These are phyloP conservation scores for Syrista parreyssii DNA, from an alignment of 2,888 invertebrate genomes.

Conservation along the genomic window DNA sequence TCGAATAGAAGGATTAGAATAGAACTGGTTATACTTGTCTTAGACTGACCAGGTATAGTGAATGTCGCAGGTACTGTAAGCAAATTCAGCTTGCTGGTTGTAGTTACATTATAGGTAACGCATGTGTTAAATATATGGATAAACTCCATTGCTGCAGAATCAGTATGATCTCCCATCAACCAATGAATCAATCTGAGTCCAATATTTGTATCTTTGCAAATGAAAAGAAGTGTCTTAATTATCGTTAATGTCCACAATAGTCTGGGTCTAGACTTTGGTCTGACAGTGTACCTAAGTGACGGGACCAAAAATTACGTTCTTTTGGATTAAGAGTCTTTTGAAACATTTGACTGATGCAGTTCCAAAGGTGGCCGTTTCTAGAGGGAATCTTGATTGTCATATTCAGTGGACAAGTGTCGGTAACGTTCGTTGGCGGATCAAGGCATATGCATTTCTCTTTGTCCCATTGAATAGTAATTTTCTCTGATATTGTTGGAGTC, in stretches of 20 bases:
- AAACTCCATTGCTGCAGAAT: conserved; percentile 44
- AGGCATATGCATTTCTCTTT: conserved; percentile 35
- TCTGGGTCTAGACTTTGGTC: background rate
- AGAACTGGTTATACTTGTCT: background rate
- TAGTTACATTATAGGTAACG: conserved; percentile 43
- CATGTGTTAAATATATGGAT: conserved; percentile 43
- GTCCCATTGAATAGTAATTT: conserved; percentile 15
- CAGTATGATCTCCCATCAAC: conserved; percentile 44
- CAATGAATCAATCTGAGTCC: conserved; percentile 52
- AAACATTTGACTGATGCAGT: conserved; percentile 48
- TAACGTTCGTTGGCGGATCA: conserved; percentile 15
- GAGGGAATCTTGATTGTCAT: conserved; percentile 35
- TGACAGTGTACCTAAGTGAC: conserved; percentile 43
- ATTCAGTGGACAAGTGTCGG: conserved; percentile 35
- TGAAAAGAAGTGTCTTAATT: conserved; percentile 9
- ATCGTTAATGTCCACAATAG: background rate
- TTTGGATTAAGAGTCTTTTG: conserved; percentile 42
- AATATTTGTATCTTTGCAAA: conserved; percentile 46
- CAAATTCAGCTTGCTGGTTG: conserved; percentile 14
- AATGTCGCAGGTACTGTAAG: conserved; percentile 28
- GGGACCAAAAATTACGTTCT: conserved; percentile 53
- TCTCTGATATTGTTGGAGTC: background rate
- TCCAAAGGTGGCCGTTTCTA: conserved; percentile 47
- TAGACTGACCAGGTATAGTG: conserved; percentile 30
- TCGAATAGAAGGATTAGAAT: background rate